Base-by-base conservation (phyloP, 2,797 vertebrate genomes). In the Lindbergichthys nudifrons region DNA sequence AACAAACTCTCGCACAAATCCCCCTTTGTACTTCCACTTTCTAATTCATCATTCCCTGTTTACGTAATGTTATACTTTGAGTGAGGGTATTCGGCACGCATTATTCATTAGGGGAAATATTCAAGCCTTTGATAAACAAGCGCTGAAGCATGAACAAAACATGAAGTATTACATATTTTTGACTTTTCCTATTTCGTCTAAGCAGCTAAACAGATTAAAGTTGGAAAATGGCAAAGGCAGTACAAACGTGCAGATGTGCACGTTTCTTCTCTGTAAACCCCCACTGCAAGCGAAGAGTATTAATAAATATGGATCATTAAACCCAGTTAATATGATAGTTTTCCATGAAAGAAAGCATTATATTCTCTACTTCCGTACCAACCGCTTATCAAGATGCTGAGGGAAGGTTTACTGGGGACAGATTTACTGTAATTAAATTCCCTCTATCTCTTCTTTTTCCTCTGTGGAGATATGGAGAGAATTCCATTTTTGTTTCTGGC, bases 391-490 rank as follows among this genome's bases (percentile, higher is more conserved):
- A 4, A 16, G 26, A 23, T 47, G 52, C 8, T 39, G n/a, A 68
- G 57, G 43, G n/a, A 42, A 75, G 66, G 67, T 75, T 77, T 60
- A 36, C 45, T 68, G 78, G 68, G 42, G 73, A 83, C 67, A 74
- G 58, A 69, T 19, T 59, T 36, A 36, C 32, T 41, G n/a, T 19
- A 82, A 72, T 80, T 64, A 48, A 59, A 77, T 71, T 52, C 43
- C 15, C 36, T 48, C 47, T 54, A 19, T 65, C 60, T 65, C 69
- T 73, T 77, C 61, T 73, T 63, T 9, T 76, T 79, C 26, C 42
- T 69, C 60, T 43, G 21, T 63, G 43, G 16, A 57, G 36, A 70
- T 60, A 56, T 36, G 21, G 32, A 46, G 2, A 56, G 47, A 5
- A 67, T 65, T 57, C 19, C 9, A 0, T 47, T 16, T 52, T 14